Evolutionary conservation across 2,113 vertebrate species (phyloP).

Genomic region (Clarias batrachus): DNA sequence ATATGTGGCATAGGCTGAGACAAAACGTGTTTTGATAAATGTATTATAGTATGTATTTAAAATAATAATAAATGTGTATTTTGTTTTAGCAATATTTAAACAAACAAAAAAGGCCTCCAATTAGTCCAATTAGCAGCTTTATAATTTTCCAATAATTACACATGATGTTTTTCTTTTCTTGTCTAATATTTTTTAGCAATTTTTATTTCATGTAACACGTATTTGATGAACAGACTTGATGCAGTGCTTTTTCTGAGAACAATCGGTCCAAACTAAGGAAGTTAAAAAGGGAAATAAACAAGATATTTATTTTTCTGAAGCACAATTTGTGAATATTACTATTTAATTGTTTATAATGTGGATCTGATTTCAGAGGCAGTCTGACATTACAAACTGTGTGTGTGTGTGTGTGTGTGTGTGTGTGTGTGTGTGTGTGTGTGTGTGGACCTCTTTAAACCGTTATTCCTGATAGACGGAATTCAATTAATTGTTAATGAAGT

Average conservation of each 20-base stretch:
- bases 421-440: background rate
- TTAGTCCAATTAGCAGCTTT: background rate
- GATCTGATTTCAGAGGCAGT: background rate
- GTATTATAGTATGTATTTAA: background rate
- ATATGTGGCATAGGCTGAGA: background rate
- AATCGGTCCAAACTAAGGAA: background rate
- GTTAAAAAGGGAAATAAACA: background rate
- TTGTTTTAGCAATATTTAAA: background rate
- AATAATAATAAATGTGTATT: background rate
- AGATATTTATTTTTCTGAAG: background rate
- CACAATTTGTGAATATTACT: background rate
- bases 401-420: background rate
- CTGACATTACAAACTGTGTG: background rate
- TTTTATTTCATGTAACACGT: background rate
- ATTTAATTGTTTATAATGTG: background rate
- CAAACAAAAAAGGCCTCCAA: background rate
- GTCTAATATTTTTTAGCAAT: background rate
- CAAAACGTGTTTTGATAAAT: background rate
- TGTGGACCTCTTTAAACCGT: constrained; percentile 42
- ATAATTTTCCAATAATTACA: background rate
- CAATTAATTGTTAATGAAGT: constrained; percentile 75
- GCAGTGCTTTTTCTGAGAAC: background rate
- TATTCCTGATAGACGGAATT: constrained; percentile 71
- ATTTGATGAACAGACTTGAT: background rate
- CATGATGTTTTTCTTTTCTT: background rate